These are phyloP conservation scores for Pelodiscus sinensis DNA, from an alignment of 2,113 vertebrate genomes.

Conservation along the genomic window DNA sequence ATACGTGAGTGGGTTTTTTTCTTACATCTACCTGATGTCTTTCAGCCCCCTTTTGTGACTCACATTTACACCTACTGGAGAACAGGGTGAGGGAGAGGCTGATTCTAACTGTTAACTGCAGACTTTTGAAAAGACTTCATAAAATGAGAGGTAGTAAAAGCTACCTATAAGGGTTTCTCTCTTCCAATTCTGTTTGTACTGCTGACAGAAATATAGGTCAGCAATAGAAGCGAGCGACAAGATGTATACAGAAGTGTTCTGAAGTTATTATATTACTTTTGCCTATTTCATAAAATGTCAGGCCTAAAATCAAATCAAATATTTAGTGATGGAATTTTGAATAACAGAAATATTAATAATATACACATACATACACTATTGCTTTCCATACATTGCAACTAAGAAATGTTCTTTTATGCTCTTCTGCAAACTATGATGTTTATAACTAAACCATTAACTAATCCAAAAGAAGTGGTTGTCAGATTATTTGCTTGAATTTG, in stretches of 20 bases:
- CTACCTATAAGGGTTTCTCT: neutral
- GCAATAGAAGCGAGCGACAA: neutral
- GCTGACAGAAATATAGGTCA: slow-evolving; percentile 42
- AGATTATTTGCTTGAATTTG: slow-evolving; percentile 6
- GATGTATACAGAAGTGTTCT: slow-evolving; percentile 4
- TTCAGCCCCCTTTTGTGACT: slow-evolving; percentile 12
- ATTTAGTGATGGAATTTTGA: neutral
- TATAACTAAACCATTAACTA: neutral
- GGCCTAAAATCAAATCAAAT: slow-evolving; percentile 28
- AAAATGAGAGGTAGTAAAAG: neutral
- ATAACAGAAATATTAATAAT: too few species aligned
- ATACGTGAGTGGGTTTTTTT: neutral
- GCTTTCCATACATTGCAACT: neutral
- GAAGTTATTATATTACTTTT: neutral
- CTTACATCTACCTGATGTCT: slow-evolving; percentile 28
- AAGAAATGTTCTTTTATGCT: slow-evolving; percentile 26
- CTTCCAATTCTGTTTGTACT: neutral
- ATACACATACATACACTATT: neutral
- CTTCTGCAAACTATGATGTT: neutral
- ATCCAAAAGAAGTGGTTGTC: neutral
- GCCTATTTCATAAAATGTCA: neutral
- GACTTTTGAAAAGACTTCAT: neutral
- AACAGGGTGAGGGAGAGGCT: neutral
- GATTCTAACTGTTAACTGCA: neutral
- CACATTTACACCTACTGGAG: slow-evolving; percentile 12